Percentiles rank a stretch among this genome's conserved stretches.
Conservation (phyloP, 2,113 vertebrate species). For the Macrotus californicus region DNA sequence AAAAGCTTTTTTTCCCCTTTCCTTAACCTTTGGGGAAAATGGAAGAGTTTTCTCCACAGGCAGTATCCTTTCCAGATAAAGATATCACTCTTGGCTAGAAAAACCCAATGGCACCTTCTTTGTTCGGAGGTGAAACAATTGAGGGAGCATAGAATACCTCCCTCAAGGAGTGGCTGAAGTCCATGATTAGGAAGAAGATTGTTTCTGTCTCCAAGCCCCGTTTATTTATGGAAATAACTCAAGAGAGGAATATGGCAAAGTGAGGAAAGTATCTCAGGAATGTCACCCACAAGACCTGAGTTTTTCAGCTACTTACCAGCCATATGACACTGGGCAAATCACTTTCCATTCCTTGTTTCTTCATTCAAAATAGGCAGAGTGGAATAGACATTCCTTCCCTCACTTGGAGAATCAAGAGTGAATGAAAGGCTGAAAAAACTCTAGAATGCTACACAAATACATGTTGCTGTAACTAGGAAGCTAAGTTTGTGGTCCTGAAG, state of each 20-base stretch:
- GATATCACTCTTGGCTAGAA: background rate
- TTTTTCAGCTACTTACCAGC: background rate
- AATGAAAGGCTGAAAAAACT: background rate
- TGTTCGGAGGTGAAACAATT: background rate
- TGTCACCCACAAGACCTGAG: background rate
- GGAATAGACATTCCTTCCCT: background rate
- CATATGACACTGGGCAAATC: background rate
- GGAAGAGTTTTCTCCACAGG: slow-evolving; percentile 60
- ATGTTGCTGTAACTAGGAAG: background rate
- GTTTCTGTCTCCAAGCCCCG: background rate
- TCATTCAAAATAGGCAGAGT: background rate
- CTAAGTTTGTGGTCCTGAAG: background rate
- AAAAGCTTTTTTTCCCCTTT: background rate
- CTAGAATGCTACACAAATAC: background rate
- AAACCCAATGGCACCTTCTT: background rate
- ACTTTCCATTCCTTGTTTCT: background rate
- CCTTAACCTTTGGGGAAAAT: slow-evolving; percentile 59
- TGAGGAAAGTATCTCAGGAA: background rate
- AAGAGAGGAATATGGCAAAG: background rate
- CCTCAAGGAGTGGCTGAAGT: background rate
- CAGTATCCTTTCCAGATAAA: background rate
- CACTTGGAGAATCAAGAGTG: background rate
- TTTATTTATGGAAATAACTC: background rate
- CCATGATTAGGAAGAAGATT: background rate
- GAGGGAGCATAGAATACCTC: background rate